Percentiles rank a stretch among this genome's conserved stretches.
phyloP scores from a whole-genome alignment of 2,888 invertebrate species.

The Acanthosoma haemorrhoidale region DNA sequence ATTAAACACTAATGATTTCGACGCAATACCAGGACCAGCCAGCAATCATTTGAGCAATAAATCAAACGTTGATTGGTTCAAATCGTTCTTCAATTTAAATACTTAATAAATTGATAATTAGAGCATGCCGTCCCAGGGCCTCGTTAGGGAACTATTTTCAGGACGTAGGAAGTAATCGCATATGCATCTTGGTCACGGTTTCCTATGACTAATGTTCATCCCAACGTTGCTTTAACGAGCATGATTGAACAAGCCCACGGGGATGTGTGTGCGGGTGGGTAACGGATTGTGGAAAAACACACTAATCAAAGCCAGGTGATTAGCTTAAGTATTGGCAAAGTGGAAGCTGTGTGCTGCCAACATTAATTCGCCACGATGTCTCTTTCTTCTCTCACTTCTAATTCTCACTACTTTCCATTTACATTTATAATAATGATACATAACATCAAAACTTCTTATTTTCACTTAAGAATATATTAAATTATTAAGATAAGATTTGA shows the following conservation, averaged over 20 bases:
- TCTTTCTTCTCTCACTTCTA: not conserved
- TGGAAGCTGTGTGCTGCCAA: not conserved
- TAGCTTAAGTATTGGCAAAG: not conserved
- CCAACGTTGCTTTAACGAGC: not conserved
- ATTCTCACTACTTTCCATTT: no score
- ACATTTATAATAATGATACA: no score
- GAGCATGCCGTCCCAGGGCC: not conserved
- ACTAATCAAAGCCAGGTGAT: not conserved
- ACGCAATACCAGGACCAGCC: not conserved
- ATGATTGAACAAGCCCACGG: not conserved
- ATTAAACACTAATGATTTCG: constrained; percentile 3
- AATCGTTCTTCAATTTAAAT: constrained; percentile 1
- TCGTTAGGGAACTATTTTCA: constrained; percentile 9
- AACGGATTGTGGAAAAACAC: not conserved
- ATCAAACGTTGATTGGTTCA: not conserved
- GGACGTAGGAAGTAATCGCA: not conserved
- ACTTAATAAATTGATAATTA: constrained; percentile 10
- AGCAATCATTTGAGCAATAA: not conserved
- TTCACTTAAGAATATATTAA: no score
- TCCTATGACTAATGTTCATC: not conserved
- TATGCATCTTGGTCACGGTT: not conserved
- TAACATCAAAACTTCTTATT: no score
- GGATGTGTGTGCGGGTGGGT: not conserved
- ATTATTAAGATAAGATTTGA: no score
- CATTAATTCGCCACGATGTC: not conserved